phyloP scores from a whole-genome alignment of 2,888 invertebrate species.

The Nasonovia ribisnigri region DNA sequence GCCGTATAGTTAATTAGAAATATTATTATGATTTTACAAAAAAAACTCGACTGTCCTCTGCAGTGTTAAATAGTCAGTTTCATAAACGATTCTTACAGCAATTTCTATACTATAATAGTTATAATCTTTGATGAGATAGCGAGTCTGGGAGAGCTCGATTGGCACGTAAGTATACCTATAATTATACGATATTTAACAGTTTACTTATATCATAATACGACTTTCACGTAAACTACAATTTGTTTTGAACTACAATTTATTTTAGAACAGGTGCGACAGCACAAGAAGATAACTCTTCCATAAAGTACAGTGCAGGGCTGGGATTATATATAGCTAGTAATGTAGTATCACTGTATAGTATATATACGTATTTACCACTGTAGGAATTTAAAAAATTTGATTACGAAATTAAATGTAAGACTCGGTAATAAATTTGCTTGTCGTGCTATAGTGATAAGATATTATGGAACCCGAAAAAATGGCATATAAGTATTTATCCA shows the following conservation, averaged over 20 bases:
- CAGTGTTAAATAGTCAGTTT: neutral
- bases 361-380: no score
- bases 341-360: no score
- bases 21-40: neutral
- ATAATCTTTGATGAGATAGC: neutral
- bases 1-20: neutral
- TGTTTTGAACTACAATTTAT: no score
- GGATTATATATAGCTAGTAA: no score
- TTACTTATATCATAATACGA: no score
- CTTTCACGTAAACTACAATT: no score
- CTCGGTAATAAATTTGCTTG: neutral
- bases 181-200: neutral
- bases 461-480: neutral
- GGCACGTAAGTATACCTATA: no score
- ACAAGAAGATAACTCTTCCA: no score
- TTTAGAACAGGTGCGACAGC: no score
- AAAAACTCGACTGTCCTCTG: neutral
- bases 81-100: neutral
- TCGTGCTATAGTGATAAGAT: neutral
- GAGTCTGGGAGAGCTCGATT: neutral
- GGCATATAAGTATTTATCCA: neutral
- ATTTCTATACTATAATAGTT: neutral
- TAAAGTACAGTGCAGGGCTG: no score
- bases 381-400: neutral
- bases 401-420: neutral